These are phyloP conservation scores for Notechis scutatus DNA, from an alignment of 2,113 vertebrate species.

Conservation along the genomic window DNA sequence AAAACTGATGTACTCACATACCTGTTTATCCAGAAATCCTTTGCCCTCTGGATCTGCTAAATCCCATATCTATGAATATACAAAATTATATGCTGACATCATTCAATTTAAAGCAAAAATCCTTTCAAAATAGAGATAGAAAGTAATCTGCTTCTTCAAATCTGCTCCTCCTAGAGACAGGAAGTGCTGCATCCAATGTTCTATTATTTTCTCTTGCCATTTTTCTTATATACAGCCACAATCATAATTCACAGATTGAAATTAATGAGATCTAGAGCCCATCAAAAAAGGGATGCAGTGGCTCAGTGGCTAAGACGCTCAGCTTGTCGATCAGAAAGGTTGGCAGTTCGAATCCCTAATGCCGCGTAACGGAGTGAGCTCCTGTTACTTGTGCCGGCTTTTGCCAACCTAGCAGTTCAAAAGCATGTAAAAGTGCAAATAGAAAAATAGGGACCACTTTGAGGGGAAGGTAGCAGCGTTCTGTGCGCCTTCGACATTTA, in stretches of 20 bases:
- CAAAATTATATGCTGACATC: slow-evolving; percentile 19
- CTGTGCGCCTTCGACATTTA: no score
- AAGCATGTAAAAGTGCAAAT: no score
- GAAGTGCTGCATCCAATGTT: background rate
- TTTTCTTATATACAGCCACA: background rate
- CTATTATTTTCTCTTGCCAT: background rate
- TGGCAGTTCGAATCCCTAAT: no score
- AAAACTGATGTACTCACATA: slow-evolving; percentile 47
- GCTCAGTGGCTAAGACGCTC: no score
- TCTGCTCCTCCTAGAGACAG: background rate
- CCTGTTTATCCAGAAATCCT: slow-evolving; percentile 97
- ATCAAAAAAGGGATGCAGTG: background rate
- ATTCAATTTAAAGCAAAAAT: background rate
- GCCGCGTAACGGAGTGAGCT: no score
- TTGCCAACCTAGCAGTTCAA: no score
- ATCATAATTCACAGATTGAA: background rate
- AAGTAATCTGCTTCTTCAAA: background rate
- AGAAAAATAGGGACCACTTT: no score
- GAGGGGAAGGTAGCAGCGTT: no score
- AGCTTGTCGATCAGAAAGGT: no score
- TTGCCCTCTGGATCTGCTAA: slow-evolving; percentile 95
- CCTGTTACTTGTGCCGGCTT: no score
- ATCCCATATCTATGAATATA: slow-evolving; percentile 90
- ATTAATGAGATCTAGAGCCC: background rate
- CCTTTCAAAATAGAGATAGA: background rate